Evolutionary conservation across 2,113 vertebrate species (phyloP).

Genomic region (Apus apus): DNA sequence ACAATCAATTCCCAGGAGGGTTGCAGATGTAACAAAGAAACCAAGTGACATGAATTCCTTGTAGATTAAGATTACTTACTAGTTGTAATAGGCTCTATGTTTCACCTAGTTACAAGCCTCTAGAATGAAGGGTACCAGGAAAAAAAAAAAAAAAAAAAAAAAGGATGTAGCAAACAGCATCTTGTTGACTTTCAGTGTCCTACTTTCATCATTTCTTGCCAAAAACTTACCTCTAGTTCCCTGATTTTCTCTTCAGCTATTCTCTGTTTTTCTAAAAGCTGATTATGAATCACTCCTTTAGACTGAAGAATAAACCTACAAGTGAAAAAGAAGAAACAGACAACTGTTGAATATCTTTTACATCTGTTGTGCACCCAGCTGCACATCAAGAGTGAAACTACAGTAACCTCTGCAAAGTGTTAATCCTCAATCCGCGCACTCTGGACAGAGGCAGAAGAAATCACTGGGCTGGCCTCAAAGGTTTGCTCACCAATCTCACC

Average conservation of each 20-base stretch:
- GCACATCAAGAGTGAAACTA: not conserved
- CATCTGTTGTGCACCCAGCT: not conserved
- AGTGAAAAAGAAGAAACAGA: slow-evolving; percentile 26
- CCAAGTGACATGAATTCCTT: not conserved
- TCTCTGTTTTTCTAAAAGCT: slow-evolving; percentile 91
- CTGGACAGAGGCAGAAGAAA: not conserved
- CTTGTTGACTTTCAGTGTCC: not conserved
- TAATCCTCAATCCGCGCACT: not conserved
- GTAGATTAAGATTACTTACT: not conserved
- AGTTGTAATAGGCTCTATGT: not conserved
- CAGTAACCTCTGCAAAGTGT: not conserved
- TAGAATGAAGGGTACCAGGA: not conserved
- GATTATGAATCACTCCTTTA: slow-evolving; percentile 90
- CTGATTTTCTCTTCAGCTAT: slow-evolving; percentile 96
- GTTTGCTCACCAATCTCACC: not conserved
- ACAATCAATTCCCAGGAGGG: not conserved
- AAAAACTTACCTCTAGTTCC: slow-evolving; percentile 89
- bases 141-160: not conserved
- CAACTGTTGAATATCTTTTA: not conserved
- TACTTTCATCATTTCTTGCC: not conserved
- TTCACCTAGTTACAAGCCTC: not conserved
- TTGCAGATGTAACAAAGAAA: not conserved
- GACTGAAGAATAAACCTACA: slow-evolving; percentile 95
- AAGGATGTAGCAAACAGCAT: not conserved
- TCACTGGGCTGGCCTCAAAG: not conserved